Evolutionary conservation across 2,797 vertebrate species (phyloP), one percentile per base, ranked within the genome.

Genomic region (Acipenser transmontanus): DNA sequence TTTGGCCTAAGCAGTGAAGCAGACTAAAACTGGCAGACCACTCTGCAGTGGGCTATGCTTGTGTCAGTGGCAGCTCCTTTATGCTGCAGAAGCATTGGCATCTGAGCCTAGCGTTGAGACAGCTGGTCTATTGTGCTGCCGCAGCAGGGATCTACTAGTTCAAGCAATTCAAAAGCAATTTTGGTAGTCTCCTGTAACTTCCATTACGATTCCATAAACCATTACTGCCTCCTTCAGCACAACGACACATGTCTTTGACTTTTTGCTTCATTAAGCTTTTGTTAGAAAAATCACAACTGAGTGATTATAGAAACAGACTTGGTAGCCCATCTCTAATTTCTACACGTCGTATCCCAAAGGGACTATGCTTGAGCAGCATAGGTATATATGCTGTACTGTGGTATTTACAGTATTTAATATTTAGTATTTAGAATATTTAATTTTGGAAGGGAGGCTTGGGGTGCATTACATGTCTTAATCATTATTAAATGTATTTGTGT

Each of bases 181-280:
- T 71, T 66, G 59, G 66, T 70, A 65, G 69, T 81, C 71, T 80
- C 76, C 69, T 68, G 54, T 65, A 77, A 77, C 82, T 78, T 81
- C 76, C 73, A 77, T 17, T 66, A 50, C 73, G 74, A 12, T 68
- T 68, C 71, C 70, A 70, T 66, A 71, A 69, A 79, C 68, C 61
- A 50, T 61, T 70, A 51, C 71, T 76, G 74, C 81, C 70, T 77
- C 74, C 77, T 75, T 74, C 72, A 80, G 69, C 73, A 74, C 71
- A 70, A 80, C 66, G 59, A 62, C 68, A 61, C 71, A 70, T 80
- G 70, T 51, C 5, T 67, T 83, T 84, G 76, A 77, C 76, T 79
- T 76, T 76, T 70, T 77, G 72, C 78, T 81, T 81, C 80, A 81
- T 85, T 84, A 82, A 82, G 73, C 6, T 69, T 80, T 82, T 75